Evolutionary conservation across 2,113 vertebrate genomes (phyloP).

Genomic region (Loxodonta africana): DNA sequence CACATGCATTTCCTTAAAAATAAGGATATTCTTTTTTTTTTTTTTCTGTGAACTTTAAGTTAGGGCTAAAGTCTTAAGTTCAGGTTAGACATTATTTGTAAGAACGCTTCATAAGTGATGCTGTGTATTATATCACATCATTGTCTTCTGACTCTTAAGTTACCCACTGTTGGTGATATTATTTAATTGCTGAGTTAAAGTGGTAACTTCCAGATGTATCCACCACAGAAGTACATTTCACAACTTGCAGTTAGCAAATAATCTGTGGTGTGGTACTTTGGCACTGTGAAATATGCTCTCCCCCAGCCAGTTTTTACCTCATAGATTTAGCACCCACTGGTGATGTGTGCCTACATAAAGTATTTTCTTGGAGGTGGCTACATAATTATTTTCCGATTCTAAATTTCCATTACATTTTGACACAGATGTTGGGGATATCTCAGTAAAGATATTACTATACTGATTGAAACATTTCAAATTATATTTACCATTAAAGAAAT

Average conservation of each 20-base stretch:
- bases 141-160: not conserved
- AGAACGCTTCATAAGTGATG: not conserved
- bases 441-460: not conserved
- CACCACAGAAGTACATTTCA: not conserved
- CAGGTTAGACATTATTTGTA: not conserved
- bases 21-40: not conserved
- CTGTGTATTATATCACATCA: not conserved
- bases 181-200: not conserved
- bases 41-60: not conserved
- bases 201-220: rapidly evolving
- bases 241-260: not conserved
- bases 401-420: not conserved
- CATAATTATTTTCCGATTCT: not conserved
- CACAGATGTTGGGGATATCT: not conserved
- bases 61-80: not conserved
- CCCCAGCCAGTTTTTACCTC: not conserved
- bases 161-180: not conserved
- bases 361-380: not conserved
- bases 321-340: not conserved
- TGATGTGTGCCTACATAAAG: not conserved
- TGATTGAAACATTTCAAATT: not conserved
- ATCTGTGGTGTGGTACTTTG: not conserved
- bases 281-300: not conserved
- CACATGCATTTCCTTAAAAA: not conserved
- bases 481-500: not conserved